Evolutionary conservation across 2,888 invertebrate species (phyloP).

Genomic region (Entomobrya multifasciata): DNA sequence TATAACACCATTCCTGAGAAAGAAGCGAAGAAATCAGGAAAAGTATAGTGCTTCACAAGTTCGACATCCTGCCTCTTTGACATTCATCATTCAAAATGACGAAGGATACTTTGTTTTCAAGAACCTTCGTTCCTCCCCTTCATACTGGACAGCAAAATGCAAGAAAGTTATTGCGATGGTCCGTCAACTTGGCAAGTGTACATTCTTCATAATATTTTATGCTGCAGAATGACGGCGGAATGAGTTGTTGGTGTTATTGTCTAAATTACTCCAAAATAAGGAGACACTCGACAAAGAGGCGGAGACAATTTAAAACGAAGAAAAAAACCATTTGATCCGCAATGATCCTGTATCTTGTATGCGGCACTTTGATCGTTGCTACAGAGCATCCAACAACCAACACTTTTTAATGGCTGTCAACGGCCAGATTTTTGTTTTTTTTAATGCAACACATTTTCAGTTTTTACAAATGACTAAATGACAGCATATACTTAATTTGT

Average conservation of each 20-base stretch:
- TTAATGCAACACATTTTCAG: too few relatives aligned
- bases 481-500: too few relatives aligned
- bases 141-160: constrained; percentile 56
- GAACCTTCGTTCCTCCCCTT: too few relatives aligned
- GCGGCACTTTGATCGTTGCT: constrained; percentile 51
- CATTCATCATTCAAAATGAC: constrained; percentile 40
- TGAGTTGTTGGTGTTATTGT: too few relatives aligned
- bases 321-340: constrained; percentile 1
- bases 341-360: too few relatives aligned
- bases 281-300: not conserved
- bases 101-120: constrained; percentile 67
- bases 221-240: constrained; percentile 65
- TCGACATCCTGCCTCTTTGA: not conserved
- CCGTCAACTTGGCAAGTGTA: constrained; percentile 50
- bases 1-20: not conserved
- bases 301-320: not conserved
- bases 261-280: constrained; percentile 8
- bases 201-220: constrained; percentile 67
- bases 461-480: too few relatives aligned
- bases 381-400: not conserved
- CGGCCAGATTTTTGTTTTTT: too few relatives aligned
- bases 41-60: constrained; percentile 10
- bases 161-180: too few relatives aligned
- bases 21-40: not conserved
- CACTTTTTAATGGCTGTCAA: too few relatives aligned